Evolutionary conservation across 1,140 invertebrate species (phyloP).

Genomic region (Sycobia sp.): DNA sequence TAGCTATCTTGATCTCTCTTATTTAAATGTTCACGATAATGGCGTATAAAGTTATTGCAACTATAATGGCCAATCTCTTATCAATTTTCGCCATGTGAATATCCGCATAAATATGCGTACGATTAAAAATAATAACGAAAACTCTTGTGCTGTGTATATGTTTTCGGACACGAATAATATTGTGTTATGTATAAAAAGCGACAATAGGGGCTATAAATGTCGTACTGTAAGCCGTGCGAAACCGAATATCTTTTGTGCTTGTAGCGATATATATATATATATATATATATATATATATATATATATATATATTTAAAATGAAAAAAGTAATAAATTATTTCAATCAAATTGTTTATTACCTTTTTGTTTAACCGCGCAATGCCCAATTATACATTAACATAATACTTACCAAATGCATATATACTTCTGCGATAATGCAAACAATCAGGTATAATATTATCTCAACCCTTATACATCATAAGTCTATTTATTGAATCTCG

Average conservation of each 20-base stretch:
- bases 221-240: conserved; percentile 4
- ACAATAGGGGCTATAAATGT: conserved; percentile 26
- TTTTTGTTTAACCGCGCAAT: conserved; percentile 15
- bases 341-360: conserved; percentile 16
- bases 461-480: too few species aligned
- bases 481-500: too few species aligned
- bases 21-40: conserved; percentile 20
- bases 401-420: conserved; percentile 11
- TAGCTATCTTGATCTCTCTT: conserved; percentile 18
- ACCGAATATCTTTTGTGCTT: neutral
- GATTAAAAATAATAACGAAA: too few species aligned
- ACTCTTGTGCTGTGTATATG: too few species aligned
- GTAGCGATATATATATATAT: conserved; percentile 2
- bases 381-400: conserved; percentile 10
- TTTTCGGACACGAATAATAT: conserved; percentile 7
- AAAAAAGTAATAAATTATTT: conserved; percentile 22
- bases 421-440: too few species aligned
- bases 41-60: too few species aligned
- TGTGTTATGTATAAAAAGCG: conserved; percentile 24
- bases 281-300: too few species aligned
- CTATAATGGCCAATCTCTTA: too few species aligned
- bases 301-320: too few species aligned
- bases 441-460: too few species aligned
- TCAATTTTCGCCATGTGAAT: too few species aligned
- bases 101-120: too few species aligned